Conservation (phyloP, 1,140 invertebrate genomes). For the Platorchestia sp. region DNA sequence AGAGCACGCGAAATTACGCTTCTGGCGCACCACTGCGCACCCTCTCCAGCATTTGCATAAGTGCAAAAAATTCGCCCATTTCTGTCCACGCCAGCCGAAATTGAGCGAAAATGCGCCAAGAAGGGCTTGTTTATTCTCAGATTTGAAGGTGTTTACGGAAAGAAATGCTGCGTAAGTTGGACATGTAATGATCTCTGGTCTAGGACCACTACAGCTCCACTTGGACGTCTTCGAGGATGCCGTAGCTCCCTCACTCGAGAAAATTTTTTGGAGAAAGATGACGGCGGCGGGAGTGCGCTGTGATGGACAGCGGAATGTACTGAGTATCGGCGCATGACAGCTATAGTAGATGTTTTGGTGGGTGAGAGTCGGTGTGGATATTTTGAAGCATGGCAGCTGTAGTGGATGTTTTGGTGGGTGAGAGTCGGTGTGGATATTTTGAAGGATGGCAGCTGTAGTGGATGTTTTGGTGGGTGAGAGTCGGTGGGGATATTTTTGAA, state of each 20-base stretch:
- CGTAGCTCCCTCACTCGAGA: not conserved
- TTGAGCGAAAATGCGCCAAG: not conserved
- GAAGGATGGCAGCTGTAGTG: no score
- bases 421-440: no score
- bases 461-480: no score
- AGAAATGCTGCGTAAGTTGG: not conserved
- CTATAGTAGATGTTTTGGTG: no score
- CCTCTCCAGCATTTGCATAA: not conserved
- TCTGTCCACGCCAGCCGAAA: not conserved
- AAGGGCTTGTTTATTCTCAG: not conserved
- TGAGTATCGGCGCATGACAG: no score
- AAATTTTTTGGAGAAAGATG: not conserved
- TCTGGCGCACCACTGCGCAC: not conserved
- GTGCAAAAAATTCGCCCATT: conserved; percentile 1
- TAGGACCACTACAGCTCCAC: not conserved
- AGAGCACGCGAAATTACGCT: not conserved
- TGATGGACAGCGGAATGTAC: no score
- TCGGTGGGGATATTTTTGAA: no score
- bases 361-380: no score
- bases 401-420: no score
- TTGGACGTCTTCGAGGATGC: no score
- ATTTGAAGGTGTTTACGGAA: not conserved
- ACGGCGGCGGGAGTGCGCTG: no score
- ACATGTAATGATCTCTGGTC: not conserved
- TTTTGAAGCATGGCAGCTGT: no score